Evolutionary conservation across 2,888 invertebrate genomes (phyloP).

Genomic region (Thecocarcelia acutangulata): DNA sequence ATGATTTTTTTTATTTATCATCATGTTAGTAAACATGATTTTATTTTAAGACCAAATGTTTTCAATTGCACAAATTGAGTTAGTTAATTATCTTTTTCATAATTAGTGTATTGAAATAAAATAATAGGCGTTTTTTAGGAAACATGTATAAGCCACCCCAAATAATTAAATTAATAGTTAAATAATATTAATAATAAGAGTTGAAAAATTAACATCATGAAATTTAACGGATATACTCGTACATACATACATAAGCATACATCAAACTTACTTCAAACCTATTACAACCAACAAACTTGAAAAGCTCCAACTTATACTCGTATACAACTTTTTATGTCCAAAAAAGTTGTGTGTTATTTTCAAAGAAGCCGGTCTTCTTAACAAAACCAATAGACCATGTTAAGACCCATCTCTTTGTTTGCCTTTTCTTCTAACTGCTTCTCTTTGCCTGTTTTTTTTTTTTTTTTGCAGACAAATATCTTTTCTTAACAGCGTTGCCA

Average conservation of each 20-base stretch:
- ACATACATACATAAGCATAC: background rate
- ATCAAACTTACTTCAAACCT: slow-evolving; percentile 35
- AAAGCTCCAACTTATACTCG: slow-evolving; percentile 14
- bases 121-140: no score
- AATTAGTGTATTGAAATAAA: no score
- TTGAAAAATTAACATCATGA: background rate
- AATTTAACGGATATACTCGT: background rate
- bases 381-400: slow-evolving; percentile 21
- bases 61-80: no score
- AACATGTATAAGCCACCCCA: no score
- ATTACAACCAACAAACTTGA: slow-evolving; percentile 39
- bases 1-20: no score
- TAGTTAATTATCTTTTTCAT: no score
- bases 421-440: background rate
- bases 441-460: no score
- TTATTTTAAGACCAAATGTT: no score
- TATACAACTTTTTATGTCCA: slow-evolving; percentile 16
- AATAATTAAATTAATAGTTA: no score
- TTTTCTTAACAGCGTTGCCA: background rate
- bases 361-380: slow-evolving; percentile 51
- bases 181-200: no score
- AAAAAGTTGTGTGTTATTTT: slow-evolving; percentile 15
- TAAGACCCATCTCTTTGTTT: slow-evolving; percentile 20
- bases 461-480: no score
- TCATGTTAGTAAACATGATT: no score